Evolutionary conservation across 2,888 invertebrate species (phyloP).

Genomic region (Entomobrya multifasciata): DNA sequence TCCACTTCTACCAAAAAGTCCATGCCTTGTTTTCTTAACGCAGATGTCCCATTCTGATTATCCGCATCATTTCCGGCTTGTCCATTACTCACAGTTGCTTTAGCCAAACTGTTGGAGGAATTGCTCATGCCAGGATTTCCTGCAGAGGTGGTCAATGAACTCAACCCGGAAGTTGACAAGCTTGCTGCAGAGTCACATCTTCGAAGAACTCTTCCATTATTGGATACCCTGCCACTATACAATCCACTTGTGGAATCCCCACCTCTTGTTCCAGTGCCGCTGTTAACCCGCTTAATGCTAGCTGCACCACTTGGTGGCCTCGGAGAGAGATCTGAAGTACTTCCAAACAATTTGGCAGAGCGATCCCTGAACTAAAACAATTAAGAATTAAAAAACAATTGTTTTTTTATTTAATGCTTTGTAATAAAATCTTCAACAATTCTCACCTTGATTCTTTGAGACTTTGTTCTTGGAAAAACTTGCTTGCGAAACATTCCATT

Average conservation of each 20-base stretch:
- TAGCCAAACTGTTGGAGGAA: neutral
- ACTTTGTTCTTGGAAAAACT: conserved; percentile 68
- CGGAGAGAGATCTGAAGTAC: conserved; percentile 40
- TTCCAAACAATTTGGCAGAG: conserved; percentile 53
- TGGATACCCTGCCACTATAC: neutral
- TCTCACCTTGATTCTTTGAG: conserved; percentile 71
- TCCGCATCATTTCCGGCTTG: conserved; percentile 1
- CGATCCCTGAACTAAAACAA: conserved; percentile 52
- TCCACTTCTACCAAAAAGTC: conserved; percentile 94
- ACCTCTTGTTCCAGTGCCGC: conserved; percentile 36
- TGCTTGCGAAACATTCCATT: conserved; percentile 62
- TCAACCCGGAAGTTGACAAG: conserved; percentile 28
- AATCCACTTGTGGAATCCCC: neutral
- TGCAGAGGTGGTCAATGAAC: neutral
- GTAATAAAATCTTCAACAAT: neutral
- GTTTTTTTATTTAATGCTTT: no score
- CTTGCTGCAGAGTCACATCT: conserved; percentile 75
- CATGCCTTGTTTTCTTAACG: conserved; percentile 84
- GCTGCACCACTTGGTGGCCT: neutral
- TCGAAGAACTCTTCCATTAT: conserved; percentile 38
- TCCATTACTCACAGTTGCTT: neutral
- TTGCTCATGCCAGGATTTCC: neutral
- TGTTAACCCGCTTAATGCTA: conserved; percentile 26
- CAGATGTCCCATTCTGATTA: neutral
- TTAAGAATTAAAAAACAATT: neutral